Evolutionary conservation across 2,797 vertebrate species (phyloP).

Genomic region (Myiothlypis chrysogaster): DNA sequence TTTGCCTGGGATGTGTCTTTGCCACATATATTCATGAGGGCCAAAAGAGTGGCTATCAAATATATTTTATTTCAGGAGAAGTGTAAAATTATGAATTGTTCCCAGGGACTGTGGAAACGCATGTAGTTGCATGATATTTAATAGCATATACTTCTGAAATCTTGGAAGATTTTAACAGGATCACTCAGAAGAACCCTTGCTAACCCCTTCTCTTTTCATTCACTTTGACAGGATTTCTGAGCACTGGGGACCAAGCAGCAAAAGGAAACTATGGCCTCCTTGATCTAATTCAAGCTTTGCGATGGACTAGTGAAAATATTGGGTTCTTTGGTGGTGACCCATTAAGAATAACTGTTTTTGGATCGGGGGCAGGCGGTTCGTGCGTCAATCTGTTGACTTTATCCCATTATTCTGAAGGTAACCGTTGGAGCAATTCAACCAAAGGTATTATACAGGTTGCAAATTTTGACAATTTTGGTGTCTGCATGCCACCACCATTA

Average conservation of each 20-base stretch:
- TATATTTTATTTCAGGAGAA: not conserved
- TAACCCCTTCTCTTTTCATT: slow-evolving; percentile 46
- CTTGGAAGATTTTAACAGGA: not conserved
- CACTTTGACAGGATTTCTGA: slow-evolving; percentile 88
- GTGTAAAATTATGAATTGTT: not conserved
- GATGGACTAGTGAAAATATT: slow-evolving; percentile 99
- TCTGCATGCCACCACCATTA: slow-evolving; percentile 84
- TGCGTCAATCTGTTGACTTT: slow-evolving; percentile 98
- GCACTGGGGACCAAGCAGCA: slow-evolving; percentile 97
- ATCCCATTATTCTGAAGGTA: slow-evolving; percentile 99
- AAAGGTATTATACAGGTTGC: slow-evolving; percentile 96
- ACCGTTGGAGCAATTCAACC: slow-evolving; percentile 99
- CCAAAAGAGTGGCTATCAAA: not conserved
- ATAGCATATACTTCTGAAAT: not conserved
- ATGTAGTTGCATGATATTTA: not conserved
- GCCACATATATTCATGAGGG: not conserved
- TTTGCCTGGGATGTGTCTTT: not conserved
- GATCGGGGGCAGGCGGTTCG: slow-evolving; percentile 96
- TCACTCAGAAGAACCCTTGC: not conserved
- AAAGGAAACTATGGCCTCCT: slow-evolving; percentile 98
- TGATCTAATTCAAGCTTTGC: slow-evolving; percentile 95
- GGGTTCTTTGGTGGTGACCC: slow-evolving; percentile 98
- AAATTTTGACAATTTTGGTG: slow-evolving; percentile 88
- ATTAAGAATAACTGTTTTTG: slow-evolving; percentile 97
- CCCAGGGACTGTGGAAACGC: not conserved